These are phyloP conservation scores for Labeo calbasu DNA, from an alignment of 2,797 vertebrate genomes.

Conservation along the genomic window DNA sequence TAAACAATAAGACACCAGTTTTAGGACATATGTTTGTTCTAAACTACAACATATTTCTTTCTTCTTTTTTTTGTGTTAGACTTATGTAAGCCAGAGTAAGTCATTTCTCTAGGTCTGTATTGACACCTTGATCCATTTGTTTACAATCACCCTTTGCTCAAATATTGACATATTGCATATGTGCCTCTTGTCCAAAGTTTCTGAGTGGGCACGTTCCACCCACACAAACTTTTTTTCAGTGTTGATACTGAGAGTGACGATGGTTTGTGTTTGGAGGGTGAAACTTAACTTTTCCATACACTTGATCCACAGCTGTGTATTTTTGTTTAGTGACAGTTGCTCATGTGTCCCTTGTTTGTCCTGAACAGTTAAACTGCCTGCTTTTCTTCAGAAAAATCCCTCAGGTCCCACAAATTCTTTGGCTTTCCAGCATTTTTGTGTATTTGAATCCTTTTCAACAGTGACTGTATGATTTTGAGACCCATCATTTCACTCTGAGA, in stretches of 20 bases:
- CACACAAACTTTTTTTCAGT: not conserved
- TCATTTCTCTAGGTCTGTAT: not conserved
- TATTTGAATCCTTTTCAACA: no score
- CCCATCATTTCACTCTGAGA: no score
- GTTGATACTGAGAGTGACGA: not conserved
- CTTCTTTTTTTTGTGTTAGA: no score
- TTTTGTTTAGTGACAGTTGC: no score
- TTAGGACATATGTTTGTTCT: not conserved
- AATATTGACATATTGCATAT: constrained; percentile 53
- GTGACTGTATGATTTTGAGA: no score
- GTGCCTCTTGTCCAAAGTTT: not conserved
- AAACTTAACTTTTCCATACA: not conserved
- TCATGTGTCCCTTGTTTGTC: no score
- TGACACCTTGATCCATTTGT: not conserved
- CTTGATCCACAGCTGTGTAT: no score
- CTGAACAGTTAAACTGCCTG: no score
- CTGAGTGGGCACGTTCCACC: not conserved
- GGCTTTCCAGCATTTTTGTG: no score
- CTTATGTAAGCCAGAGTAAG: not conserved
- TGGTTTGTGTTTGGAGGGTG: not conserved
- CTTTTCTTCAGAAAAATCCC: no score
- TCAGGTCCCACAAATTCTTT: no score
- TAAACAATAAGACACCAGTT: no score
- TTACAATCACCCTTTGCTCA: constrained; percentile 23
- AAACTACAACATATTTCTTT: not conserved